phyloP scores from a whole-genome alignment of 2,888 invertebrate genomes.

The Scrobipalpa costella region DNA sequence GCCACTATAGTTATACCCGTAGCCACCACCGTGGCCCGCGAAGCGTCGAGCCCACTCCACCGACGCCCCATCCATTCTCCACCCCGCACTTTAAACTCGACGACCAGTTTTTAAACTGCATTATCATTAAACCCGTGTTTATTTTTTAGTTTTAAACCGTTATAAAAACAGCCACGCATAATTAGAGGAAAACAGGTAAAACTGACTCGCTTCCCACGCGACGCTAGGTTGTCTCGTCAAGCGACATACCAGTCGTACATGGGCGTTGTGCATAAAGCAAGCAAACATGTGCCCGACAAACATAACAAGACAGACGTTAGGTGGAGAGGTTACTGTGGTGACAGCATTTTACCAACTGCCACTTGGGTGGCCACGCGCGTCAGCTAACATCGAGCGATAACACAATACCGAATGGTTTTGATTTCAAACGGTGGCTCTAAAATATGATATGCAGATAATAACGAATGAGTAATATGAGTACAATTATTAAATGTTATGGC shows the following conservation, averaged over 20 bases:
- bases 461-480: constrained; percentile 19
- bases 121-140: constrained; percentile 41
- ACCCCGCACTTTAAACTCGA: constrained; percentile 48
- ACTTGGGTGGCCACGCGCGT: constrained; percentile 33
- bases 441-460: constrained; percentile 13
- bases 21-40: constrained; percentile 37
- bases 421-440: constrained; percentile 22
- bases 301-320: constrained; percentile 48
- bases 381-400: constrained; percentile 23
- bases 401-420: constrained; percentile 23
- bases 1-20: neutral
- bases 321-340: constrained; percentile 49
- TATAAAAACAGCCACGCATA: constrained; percentile 17
- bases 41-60: constrained; percentile 45
- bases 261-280: constrained; percentile 41
- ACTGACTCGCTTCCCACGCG: constrained; percentile 42
- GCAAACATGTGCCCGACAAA: constrained; percentile 42
- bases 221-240: constrained; percentile 49
- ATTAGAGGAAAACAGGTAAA: constrained; percentile 21
- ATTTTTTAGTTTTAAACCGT: constrained; percentile 34
- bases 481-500: constrained; percentile 1
- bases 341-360: constrained; percentile 44
- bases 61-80: constrained; percentile 49
- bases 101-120: constrained; percentile 47
- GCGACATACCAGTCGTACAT: constrained; percentile 49